These are phyloP conservation scores for Heliconius hermathena DNA, from an alignment of 1,140 invertebrate species.

Conservation along the genomic window DNA sequence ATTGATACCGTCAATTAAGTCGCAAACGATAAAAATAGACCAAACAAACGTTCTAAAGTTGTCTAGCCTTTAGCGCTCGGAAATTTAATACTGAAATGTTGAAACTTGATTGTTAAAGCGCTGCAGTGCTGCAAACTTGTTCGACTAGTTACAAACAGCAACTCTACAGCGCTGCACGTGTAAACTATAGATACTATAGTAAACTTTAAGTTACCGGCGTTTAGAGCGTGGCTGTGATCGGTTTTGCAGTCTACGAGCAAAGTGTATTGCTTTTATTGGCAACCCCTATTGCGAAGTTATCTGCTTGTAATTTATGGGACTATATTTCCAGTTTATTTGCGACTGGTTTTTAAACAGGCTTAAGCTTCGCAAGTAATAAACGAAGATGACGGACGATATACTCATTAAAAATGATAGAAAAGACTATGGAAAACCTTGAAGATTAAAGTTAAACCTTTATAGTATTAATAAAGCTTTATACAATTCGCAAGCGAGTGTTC, in stretches of 20 bases:
- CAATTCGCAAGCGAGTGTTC: too few relatives aligned
- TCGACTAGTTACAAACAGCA: conserved; percentile 27
- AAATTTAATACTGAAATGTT: conserved; percentile 57
- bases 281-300: conserved; percentile 9
- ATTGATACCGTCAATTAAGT: conserved; percentile 56
- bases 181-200: conserved; percentile 39
- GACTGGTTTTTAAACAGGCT: not conserved
- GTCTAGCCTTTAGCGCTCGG: conserved; percentile 56
- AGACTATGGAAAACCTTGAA: too few relatives aligned
- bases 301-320: conserved; percentile 2
- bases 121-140: conserved; percentile 37
- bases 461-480: too few relatives aligned
- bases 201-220: conserved; percentile 59
- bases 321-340: conserved; percentile 3
- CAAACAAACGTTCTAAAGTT: conserved; percentile 49
- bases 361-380: not conserved
- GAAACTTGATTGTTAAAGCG: conserved; percentile 39
- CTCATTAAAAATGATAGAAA: not conserved
- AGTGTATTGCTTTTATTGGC: conserved; percentile 61
- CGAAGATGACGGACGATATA: not conserved
- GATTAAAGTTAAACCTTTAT: too few relatives aligned
- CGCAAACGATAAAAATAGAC: conserved; percentile 56
- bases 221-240: conserved; percentile 53
- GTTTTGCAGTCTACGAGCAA: conserved; percentile 46
- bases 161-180: conserved; percentile 31